phyloP scores from a whole-genome alignment of 2,888 invertebrate species.

The Hoplodrina blanda region DNA sequence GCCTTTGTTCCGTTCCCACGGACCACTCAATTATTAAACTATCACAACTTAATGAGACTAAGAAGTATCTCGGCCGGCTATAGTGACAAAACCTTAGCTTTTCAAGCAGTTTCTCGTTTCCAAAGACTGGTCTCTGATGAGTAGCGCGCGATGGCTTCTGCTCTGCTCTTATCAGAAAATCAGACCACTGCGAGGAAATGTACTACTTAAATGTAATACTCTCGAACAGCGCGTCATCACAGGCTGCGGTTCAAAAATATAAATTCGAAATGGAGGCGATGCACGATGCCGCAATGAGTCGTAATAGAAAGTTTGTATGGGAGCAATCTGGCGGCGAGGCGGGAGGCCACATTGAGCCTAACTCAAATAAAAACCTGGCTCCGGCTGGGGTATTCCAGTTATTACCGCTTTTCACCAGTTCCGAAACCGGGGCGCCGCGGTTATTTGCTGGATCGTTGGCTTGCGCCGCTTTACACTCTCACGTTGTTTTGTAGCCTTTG shows the following conservation, averaged over 20 bases:
- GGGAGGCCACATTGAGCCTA: conserved; percentile 47
- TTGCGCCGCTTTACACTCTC: conserved; percentile 21
- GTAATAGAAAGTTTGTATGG: conserved; percentile 59
- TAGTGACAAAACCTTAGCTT: conserved; percentile 15
- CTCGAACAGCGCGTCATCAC: conserved; percentile 15
- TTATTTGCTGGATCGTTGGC: conserved; percentile 11
- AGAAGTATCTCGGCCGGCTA: conserved; percentile 13
- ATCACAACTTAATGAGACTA: conserved; percentile 25
- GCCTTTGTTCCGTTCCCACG: neutral
- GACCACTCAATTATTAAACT: conserved; percentile 17
- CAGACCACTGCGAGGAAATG: neutral
- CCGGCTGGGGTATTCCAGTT: conserved; percentile 61
- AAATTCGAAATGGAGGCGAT: conserved; percentile 35
- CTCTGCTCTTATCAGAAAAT: conserved; percentile 9
- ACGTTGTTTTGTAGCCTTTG: conserved; percentile 6
- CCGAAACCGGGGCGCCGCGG: conserved; percentile 32
- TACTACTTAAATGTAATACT: too few relatives aligned
- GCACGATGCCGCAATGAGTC: conserved; percentile 46
- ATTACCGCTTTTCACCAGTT: conserved; percentile 61
- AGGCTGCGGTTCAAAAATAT: conserved; percentile 36
- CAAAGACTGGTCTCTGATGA: conserved; percentile 1
- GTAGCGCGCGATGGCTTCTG: too few relatives aligned
- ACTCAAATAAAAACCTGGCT: conserved; percentile 64
- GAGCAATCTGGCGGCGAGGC: conserved; percentile 50
- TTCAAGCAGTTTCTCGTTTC: conserved; percentile 25